Evolutionary conservation across 2,113 vertebrate genomes (phyloP), one percentile per base, ranked within the genome.

Genomic region (Urocolius indicus): DNA sequence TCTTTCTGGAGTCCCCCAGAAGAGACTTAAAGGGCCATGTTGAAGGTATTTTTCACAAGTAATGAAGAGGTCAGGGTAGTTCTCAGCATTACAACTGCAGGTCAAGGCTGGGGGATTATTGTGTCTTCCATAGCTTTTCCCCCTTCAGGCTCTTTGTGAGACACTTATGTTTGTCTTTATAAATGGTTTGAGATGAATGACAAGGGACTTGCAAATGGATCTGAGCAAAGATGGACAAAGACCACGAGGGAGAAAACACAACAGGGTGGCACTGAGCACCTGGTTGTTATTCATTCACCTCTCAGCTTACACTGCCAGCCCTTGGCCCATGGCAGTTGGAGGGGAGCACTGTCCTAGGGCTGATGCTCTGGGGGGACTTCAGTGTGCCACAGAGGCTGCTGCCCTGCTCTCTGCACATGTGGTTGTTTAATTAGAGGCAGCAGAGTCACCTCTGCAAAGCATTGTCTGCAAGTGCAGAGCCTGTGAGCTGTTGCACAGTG

Each of bases 401-500:
- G 8, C 36, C 14, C 34, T 15, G 45, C 58, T 75, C 26, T 55
- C 29, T n/a, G 78, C 32, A 32, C 21, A 32, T 68, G 45, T 0
- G 6, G 27, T 16, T 23, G 17, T 63, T 87, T 81, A 54, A 51
- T 71, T 29, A 23, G 48, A 82, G 29, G 48, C 67, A 62, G 26
- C 80, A 20, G 41, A 23, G 55, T 29, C 8, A 38, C 14, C 45
- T 36, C 45, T 83, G 45, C 38, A 23, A 13, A 65, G 79, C 38
- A 3, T 10, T 5, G 0, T 45, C 75, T 86, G 89, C 36, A n/a
- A 0, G 0, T 62, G 67, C 89, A 30, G 67, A 13, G 41, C 34
- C 51, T 71, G 63, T 0, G 6, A 32, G 52, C 87, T 5, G 3
- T 83, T 72, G 49, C 79, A 59, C 2, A 0, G 54, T 0, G 0